These are phyloP conservation scores for Platysteira castanea DNA, from an alignment of 2,113 vertebrate genomes.

Conservation along the genomic window DNA sequence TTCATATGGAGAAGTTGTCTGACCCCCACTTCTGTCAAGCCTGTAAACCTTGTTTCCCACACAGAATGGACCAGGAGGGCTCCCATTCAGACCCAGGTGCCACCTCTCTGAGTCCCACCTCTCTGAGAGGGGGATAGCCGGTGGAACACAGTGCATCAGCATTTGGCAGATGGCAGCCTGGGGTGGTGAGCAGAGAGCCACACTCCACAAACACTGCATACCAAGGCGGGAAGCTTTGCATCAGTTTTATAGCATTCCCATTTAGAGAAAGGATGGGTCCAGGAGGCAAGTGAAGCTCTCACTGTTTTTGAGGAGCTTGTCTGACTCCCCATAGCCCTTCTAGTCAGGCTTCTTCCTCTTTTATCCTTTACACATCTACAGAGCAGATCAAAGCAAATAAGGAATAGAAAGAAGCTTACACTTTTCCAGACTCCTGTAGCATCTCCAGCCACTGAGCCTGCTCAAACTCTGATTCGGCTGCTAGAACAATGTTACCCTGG, in stretches of 20 bases:
- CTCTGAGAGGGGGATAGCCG: not conserved
- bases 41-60: not conserved
- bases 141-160: not conserved
- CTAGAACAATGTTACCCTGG: slow-evolving; percentile 89
- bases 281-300: not conserved
- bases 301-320: not conserved
- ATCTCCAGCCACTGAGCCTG: slow-evolving; percentile 94
- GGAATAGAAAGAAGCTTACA: slow-evolving; percentile 75
- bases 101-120: not conserved
- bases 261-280: not conserved
- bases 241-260: not conserved
- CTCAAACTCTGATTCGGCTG: slow-evolving; percentile 89
- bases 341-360: not conserved
- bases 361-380: not conserved
- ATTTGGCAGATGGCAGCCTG: not conserved
- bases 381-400: not conserved
- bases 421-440: slow-evolving; percentile 96
- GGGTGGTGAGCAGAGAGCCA: not conserved
- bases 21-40: not conserved
- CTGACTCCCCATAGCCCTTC: not conserved
- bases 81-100: not conserved
- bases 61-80: not conserved
- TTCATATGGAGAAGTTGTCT: not conserved
- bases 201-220: not conserved
- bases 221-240: not conserved